Percentiles rank a stretch among this genome's conserved stretches.
These are phyloP conservation scores for Salmo trutta DNA, from an alignment of 2,797 vertebrate genomes.

Conservation along the genomic window DNA sequence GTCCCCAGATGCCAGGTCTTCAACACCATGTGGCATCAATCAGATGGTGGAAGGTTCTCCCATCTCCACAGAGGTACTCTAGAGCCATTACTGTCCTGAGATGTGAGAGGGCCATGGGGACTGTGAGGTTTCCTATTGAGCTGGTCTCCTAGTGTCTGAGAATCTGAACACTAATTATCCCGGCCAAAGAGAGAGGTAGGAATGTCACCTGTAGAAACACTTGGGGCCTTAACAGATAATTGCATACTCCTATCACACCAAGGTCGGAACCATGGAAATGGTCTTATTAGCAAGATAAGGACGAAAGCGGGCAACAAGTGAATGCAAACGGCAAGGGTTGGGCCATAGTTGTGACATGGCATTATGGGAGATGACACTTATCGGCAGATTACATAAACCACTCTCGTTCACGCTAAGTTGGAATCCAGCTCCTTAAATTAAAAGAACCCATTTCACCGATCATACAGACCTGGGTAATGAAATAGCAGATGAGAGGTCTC, in stretches of 20 bases:
- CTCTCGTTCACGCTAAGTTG: constrained; percentile 69
- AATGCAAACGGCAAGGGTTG: constrained; percentile 73
- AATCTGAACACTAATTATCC: constrained; percentile 77
- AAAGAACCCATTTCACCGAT: constrained; percentile 83
- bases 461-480: constrained; percentile 80
- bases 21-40: constrained; percentile 44
- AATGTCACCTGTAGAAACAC: constrained; percentile 79
- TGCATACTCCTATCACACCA: constrained; percentile 78
- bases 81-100: constrained; percentile 22
- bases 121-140: constrained; percentile 49
- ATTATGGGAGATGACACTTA: constrained; percentile 83
- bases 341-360: constrained; percentile 76
- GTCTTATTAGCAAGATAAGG: constrained; percentile 76
- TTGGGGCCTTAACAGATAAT: constrained; percentile 77
- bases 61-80: too few species aligned
- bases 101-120: not conserved
- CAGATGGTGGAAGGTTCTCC: constrained; percentile 23
- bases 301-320: constrained; percentile 70
- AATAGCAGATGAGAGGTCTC: constrained; percentile 81
- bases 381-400: constrained; percentile 80
- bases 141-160: constrained; percentile 62
- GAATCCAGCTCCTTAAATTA: constrained; percentile 84
- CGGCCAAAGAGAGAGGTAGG: constrained; percentile 70
- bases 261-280: constrained; percentile 84
- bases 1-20: constrained; percentile 27